Percentiles rank a stretch among this genome's conserved stretches.
These are phyloP conservation scores for Enteromius thamalakanensis DNA, from an alignment of 2,797 vertebrate genomes.

Conservation along the genomic window DNA sequence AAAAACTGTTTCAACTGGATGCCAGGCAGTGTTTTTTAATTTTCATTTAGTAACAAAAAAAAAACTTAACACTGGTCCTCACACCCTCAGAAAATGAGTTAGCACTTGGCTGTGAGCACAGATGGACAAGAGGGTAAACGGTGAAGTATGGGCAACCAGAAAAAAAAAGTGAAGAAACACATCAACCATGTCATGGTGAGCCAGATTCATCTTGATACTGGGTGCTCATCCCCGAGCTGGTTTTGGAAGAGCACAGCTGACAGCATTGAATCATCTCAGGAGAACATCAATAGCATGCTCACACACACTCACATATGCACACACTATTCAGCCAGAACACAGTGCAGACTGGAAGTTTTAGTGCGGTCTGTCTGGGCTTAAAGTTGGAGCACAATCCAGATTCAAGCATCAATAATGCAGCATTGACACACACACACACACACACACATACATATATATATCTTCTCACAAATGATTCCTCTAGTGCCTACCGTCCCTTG, in stretches of 20 bases:
- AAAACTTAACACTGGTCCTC: background rate
- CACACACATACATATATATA: background rate
- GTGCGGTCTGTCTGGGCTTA: slow-evolving; percentile 34
- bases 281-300: slow-evolving; percentile 51
- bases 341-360: slow-evolving; percentile 23
- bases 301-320: slow-evolving; percentile 36
- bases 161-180: slow-evolving; percentile 50
- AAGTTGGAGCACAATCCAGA: slow-evolving; percentile 30
- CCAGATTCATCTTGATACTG: slow-evolving; percentile 74
- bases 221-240: slow-evolving; percentile 72
- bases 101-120: slow-evolving; percentile 47
- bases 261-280: slow-evolving; percentile 70
- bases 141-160: slow-evolving; percentile 35
- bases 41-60: background rate
- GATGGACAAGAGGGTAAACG: slow-evolving; percentile 61
- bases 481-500: background rate
- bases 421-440: slow-evolving; percentile 26
- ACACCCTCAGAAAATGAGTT: background rate
- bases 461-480: slow-evolving; percentile 14
- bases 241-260: slow-evolving; percentile 75
- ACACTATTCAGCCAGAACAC: slow-evolving; percentile 32
- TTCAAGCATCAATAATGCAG: slow-evolving; percentile 55
- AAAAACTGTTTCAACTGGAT: background rate
- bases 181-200: slow-evolving; percentile 73
- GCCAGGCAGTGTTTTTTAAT: background rate